Evolutionary conservation across 2,113 vertebrate species (phyloP).

Genomic region (Calypte anna): DNA sequence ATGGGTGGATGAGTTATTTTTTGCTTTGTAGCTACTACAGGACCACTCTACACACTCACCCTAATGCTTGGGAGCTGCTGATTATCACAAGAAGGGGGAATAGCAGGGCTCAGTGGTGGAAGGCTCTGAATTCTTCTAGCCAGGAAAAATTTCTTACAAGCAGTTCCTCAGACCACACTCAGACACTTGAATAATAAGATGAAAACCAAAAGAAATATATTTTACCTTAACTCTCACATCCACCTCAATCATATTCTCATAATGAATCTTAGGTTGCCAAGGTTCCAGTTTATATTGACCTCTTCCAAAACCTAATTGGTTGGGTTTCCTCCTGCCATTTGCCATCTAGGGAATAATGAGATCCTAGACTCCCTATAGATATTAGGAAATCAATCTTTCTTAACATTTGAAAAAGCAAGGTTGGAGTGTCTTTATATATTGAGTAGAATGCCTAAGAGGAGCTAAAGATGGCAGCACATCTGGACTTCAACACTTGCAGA

Average conservation of each 20-base stretch:
- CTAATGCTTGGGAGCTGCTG: background rate
- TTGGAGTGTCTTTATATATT: background rate
- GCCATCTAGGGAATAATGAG: background rate
- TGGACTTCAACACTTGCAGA: background rate
- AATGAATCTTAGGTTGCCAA: background rate
- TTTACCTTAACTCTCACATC: background rate
- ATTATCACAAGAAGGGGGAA: background rate
- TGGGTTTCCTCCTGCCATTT: background rate
- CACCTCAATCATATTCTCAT: background rate
- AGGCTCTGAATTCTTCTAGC: background rate
- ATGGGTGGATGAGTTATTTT: rapidly evolving
- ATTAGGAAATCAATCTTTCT: background rate
- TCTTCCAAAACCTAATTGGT: background rate
- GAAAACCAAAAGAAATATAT: background rate
- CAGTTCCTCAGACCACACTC: background rate
- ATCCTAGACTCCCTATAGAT: background rate
- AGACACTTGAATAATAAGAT: background rate
- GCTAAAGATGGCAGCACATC: background rate
- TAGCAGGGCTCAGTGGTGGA: background rate
- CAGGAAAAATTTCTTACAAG: background rate
- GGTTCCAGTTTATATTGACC: background rate
- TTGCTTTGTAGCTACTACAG: background rate
- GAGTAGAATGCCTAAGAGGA: background rate
- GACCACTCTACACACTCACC: background rate
- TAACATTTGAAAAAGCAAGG: background rate